Evolutionary conservation across 2,797 vertebrate species (phyloP).

Genomic region (Cossypha caffra): DNA sequence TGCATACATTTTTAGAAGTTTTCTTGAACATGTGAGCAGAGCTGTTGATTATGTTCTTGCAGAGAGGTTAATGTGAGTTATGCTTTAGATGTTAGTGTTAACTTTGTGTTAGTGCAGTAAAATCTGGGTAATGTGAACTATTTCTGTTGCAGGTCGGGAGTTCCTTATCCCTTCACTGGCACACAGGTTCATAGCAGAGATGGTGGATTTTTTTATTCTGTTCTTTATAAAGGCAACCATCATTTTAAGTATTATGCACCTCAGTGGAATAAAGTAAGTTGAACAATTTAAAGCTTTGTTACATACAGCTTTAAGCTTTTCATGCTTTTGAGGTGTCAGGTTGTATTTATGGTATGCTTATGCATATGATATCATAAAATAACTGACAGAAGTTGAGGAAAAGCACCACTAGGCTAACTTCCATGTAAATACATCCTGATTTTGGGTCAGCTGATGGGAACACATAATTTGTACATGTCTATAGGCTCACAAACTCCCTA

Average conservation of each 20-base stretch:
- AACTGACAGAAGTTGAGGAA: not conserved
- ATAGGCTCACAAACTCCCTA: not conserved
- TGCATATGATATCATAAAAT: not conserved
- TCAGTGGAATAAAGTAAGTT: constrained; percentile 96
- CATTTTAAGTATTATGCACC: constrained; percentile 92
- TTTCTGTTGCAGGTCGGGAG: constrained; percentile 83
- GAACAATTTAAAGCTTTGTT: constrained; percentile 32
- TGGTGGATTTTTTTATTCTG: constrained; percentile 94
- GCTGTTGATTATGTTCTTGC: not conserved
- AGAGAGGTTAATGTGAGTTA: not conserved
- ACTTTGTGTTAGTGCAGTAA: not conserved
- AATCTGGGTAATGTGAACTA: not conserved
- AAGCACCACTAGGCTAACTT: not conserved
- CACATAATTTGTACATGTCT: not conserved
- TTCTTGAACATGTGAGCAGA: not conserved
- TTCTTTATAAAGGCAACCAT: constrained; percentile 95
- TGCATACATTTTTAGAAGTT: not conserved
- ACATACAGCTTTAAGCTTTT: not conserved
- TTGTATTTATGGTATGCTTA: not conserved
- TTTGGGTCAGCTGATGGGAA: not conserved
- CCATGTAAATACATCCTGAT: not conserved
- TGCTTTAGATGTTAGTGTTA: not conserved
- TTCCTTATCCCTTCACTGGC: constrained; percentile 91
- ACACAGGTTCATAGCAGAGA: constrained; percentile 92
- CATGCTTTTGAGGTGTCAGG: not conserved